Evolutionary conservation across 35 echinoderm and acorn worm genomes (phyloP).

Genomic region (Strongylocentrotus purpuratus): DNA sequence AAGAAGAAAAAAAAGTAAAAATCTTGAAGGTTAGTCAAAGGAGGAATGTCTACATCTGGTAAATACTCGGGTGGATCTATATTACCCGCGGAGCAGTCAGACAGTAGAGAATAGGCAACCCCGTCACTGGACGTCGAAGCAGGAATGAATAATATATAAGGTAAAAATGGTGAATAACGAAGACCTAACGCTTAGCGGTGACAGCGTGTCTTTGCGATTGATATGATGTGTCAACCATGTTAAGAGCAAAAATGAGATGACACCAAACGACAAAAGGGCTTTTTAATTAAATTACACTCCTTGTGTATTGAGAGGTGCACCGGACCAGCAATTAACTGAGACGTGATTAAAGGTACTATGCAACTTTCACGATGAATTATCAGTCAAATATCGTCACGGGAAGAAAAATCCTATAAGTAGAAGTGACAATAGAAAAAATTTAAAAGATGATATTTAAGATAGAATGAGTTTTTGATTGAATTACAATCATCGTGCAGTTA

Average conservation of each 20-base stretch:
- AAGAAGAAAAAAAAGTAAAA: no score
- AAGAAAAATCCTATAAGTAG: no score
- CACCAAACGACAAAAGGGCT: not conserved
- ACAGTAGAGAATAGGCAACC: not conserved
- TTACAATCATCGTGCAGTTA: no score
- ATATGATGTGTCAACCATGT: conserved; percentile 9
- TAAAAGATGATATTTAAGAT: no score
- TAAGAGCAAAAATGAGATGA: not conserved
- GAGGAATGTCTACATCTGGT: no score
- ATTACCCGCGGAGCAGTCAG: not conserved
- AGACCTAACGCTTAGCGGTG: not conserved
- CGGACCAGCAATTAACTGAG: not conserved
- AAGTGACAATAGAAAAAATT: no score
- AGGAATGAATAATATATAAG: not conserved
- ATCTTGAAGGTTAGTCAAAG: no score
- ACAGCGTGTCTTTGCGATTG: not conserved
- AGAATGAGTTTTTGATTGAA: no score
- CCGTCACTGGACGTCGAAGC: not conserved
- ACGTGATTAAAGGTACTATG: not conserved
- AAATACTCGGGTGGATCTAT: not conserved
- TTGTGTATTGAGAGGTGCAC: not conserved
- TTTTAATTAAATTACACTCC: conserved; percentile 5
- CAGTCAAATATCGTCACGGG: no score
- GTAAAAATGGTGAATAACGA: not conserved
- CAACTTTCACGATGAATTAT: not conserved